Evolutionary conservation across 2,113 vertebrate genomes (phyloP), one percentile per base, ranked within the genome.

Genomic region (Hassar affinis): DNA sequence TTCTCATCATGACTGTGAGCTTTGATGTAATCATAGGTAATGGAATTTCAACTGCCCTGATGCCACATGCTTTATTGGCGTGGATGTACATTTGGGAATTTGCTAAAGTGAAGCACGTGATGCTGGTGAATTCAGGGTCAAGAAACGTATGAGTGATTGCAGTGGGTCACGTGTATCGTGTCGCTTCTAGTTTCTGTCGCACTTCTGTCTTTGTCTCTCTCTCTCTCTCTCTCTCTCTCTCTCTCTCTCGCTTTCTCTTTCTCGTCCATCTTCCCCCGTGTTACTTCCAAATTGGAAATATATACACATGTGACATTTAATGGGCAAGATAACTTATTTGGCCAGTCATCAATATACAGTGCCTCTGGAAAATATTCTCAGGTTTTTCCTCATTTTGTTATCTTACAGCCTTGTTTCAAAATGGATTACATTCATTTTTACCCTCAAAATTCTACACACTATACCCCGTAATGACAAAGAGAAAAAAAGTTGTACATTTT

Each of bases 1-100:
- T 47, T 66, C 33, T 51, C 54, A 66, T 81, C 51, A 57, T 66
- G n/a, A 52, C 51, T 27, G 25, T 54, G 52, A 80, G 38, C 38
- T 42, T 79, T 18, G 4, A 47, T 42, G 64, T 10, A 22, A 42
- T 68, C 22, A 4, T 42, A 68, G 62, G 27, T 11, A 61, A 2
- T 25, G 4, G 25, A 27, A 4, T 61, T 27, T 61, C 25, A 61
- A 11, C 27, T 68, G 17, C 35, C 11, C 7, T 38, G 33, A 64
- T 64, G 0, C 33, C 33, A 1, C 64, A 64, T 35, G 33, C 10
- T 68, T 68, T 68, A 38, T 11, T 69, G 62, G 8, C 30, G 18
- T 33, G 62, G 62, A 6, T 68, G 66, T 45, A 45, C 38, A 6
- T 42, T 12, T 68, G 64, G 8, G 17, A 20, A 69, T 69, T 11